A percentile compares a stretch with the other conserved stretches of the same genome.
These are phyloP conservation scores for Hippopotamyrus pictus DNA, from an alignment of 2,797 vertebrate genomes.

Conservation along the genomic window DNA sequence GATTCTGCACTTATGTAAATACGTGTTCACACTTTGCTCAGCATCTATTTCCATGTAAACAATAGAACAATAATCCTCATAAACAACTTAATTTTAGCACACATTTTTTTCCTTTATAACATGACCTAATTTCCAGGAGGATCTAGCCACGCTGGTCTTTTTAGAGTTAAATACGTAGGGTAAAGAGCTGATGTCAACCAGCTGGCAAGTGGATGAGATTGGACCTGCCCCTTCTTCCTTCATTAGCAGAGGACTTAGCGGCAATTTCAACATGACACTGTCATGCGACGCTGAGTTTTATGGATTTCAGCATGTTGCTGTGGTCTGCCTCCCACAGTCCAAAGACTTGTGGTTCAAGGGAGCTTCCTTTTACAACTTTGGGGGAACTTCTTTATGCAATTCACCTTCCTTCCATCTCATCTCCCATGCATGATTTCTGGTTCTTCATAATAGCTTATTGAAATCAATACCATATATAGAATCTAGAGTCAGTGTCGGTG, in stretches of 20 bases:
- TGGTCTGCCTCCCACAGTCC: neutral
- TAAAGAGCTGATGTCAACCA: neutral
- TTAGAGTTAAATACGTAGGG: neutral
- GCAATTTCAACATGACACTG: neutral
- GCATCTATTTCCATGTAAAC: conserved; percentile 17
- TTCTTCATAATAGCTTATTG: neutral
- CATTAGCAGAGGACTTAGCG: neutral
- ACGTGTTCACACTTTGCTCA: conserved; percentile 15
- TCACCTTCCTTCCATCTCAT: neutral
- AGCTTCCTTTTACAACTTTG: neutral
- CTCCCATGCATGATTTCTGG: neutral
- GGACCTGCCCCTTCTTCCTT: neutral
- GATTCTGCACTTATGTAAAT: conserved; percentile 7
- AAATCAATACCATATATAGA: neutral
- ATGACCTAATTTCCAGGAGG: conserved; percentile 5
- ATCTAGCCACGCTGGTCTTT: neutral
- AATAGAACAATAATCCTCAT: conserved; percentile 21
- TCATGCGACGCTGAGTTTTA: neutral
- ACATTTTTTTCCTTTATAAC: neutral
- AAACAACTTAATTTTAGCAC: conserved; percentile 15
- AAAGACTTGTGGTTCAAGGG: neutral
- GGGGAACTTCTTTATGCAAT: neutral
- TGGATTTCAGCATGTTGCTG: neutral
- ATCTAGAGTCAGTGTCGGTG: neutral
- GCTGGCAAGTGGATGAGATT: neutral